Percentiles rank a stretch among this genome's conserved stretches.
phyloP scores from a whole-genome alignment of 1,140 invertebrate genomes.

The Nasonia vitripennis region DNA sequence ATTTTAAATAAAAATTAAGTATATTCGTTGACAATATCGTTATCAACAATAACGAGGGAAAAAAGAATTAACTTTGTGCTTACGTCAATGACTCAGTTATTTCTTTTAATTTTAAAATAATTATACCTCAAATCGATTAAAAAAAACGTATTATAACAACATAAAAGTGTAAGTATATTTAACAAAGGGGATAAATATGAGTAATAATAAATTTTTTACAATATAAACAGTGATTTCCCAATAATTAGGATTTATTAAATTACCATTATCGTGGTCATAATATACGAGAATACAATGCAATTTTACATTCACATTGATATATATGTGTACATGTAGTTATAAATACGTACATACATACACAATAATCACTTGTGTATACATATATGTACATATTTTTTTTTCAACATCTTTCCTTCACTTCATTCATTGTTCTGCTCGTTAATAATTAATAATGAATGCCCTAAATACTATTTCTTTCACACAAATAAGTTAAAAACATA shows the following conservation, averaged over 20 bases:
- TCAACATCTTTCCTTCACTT: not conserved
- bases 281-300: slow-evolving; percentile 24
- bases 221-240: slow-evolving; percentile 6
- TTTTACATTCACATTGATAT: slow-evolving; percentile 21
- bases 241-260: slow-evolving; percentile 17
- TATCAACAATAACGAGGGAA: too few relatives aligned
- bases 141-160: too few relatives aligned
- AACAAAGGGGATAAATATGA: not conserved
- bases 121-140: too few relatives aligned
- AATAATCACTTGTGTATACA: not conserved
- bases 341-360: slow-evolving; percentile 8
- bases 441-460: slow-evolving; percentile 9
- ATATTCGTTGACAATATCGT: too few relatives aligned
- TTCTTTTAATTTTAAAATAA: too few relatives aligned
- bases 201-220: not conserved
- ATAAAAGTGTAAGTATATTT: too few relatives aligned
- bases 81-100: too few relatives aligned
- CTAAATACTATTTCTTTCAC: slow-evolving; percentile 21
- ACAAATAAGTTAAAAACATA: slow-evolving; percentile 18
- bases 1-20: too few relatives aligned
- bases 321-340: slow-evolving; percentile 10
- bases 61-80: too few relatives aligned
- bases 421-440: not conserved
- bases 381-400: slow-evolving; percentile 11
- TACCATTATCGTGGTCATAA: slow-evolving; percentile 16